Base-by-base conservation (phyloP, 1,140 invertebrate genomes). In the Brachionus paranguensis region DNA sequence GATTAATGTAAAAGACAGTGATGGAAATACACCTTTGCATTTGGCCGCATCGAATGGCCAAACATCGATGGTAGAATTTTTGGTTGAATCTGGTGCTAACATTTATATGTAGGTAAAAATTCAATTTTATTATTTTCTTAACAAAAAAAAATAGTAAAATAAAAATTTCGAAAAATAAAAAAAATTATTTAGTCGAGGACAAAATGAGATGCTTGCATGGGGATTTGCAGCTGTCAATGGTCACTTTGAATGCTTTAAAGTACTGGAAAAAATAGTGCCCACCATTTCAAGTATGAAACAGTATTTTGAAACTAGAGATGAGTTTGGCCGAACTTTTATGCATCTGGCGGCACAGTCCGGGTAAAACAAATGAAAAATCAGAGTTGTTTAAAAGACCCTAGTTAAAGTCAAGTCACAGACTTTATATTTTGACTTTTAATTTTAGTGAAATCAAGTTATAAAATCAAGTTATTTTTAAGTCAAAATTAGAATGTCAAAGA, bases 181-280 rank as follows among this genome's bases (percentile, higher is more conserved):
- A 60, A 27, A 64, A 91, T 84, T 91, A 91, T 85, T 24, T 84
- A 90, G 89, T 65, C 85, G 86, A 79, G 89, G 89, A 3, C 86
- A 85, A 37, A 85, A 86, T 85, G 90, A 91, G 0, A 92, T 92
- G 87, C 90, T 91, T 3, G 91, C 92, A 5, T 88, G 93, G 20
- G 92, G 92, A 87, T 91, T 92, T 89, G 92, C 92, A 12, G 92
- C 92, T 78, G 90, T 92, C 72, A 91, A 92, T 86, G 92, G 92
- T 85, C 89, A 88, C 85, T 87, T 90, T 27, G 90, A 90, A 86
- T 92, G 91, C 86, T 91, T 91, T 83, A 87, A 89, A 70, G 20
- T 83, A 41, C 29, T 68, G 29, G 78, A 65, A 65, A 17, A 70
- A 65, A 47, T 70, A 45, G 45, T 70, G 43, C 78, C 78, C 47